Evolutionary conservation across 2,888 invertebrate genomes (phyloP), one percentile per base, ranked within the genome.

Genomic region (Anaspis maculata): DNA sequence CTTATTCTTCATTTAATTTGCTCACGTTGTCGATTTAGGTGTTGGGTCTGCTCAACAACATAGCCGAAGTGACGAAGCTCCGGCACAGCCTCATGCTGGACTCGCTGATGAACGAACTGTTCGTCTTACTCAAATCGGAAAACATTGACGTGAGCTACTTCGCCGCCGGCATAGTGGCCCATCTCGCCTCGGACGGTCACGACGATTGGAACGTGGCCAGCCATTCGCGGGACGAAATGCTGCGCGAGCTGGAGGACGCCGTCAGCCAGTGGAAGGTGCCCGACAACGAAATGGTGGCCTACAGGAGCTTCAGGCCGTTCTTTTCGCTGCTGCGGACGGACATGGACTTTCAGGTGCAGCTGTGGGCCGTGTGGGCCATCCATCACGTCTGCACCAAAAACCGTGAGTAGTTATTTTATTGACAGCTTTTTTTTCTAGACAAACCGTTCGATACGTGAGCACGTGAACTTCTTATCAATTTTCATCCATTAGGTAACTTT

Each of bases 361-460:
- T 83, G 33, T 84, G 84, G 84, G 83, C 83, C 7, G 73, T 81
- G 3, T 84, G 84, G 84, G 83, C 83, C 2, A 77, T 84, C 46
- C 77, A 80, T 54, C 83, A 84, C 56, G 83, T 84, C 32, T 80
- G 81, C 54, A 75, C 77, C n/a, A 81, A 77, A 56, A 79, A 78
- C 59, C 73, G 78, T 78, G 61, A 69, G 73, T 68, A 32, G 19
- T 16, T 2, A 23, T 24, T 30, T 10, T 12, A 19, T 15, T 27
- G 15, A 9, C 15, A 15, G 12, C 7, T 11, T 22, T 32, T 40
- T 39, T 36, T 37, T 34, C 10, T 15, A 10, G 13, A 19, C 16
- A 4, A 13, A 13, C 13, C 13, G 5, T 27, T 10, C 6, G 19
- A n/a, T n/a, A n/a, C n/a, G n/a, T n/a, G n/a, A n/a, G n/a, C n/a